A percentile compares a stretch with the other conserved stretches of the same genome.
These are phyloP conservation scores for Embidobia sp. DNA, from an alignment of 2,888 invertebrate species.

Conservation along the genomic window DNA sequence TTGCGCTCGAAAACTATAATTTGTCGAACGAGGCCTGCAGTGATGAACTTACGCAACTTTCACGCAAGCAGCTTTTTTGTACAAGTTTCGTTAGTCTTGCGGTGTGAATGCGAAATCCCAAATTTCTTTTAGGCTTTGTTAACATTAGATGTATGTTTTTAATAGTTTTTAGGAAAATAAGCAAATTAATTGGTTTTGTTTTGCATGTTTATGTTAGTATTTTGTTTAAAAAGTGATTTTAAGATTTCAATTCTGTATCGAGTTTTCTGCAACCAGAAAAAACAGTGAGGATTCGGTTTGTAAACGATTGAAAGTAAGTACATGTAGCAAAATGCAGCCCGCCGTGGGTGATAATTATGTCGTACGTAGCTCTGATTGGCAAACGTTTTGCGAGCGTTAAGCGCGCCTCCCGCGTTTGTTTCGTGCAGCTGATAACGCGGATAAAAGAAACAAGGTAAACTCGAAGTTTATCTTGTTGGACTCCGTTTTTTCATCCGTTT, in stretches of 20 bases:
- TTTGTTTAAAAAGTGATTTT: no score
- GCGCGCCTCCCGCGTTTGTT: conserved; percentile 41
- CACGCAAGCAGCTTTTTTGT: conserved; percentile 45
- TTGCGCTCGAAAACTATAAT: conserved; percentile 66
- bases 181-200: no score
- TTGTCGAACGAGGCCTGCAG: conserved; percentile 52
- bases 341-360: conserved; percentile 65
- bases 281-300: no score
- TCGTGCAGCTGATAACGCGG: conserved; percentile 46
- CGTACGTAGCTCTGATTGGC: conserved; percentile 61
- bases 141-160: no score
- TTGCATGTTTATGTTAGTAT: no score
- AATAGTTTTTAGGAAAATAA: no score
- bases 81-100: conserved; percentile 45
- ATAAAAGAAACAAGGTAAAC: conserved; percentile 45
- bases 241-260: no score
- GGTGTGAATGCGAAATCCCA: no score
- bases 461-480: conserved; percentile 42
- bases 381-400: conserved; percentile 61
- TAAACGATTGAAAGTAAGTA: conserved; percentile 33
- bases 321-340: conserved; percentile 50
- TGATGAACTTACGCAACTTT: conserved; percentile 53
- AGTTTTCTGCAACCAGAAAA: no score
- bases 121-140: no score
- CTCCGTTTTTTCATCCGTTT: conserved; percentile 8